Evolutionary conservation across 2,888 invertebrate genomes (phyloP), one percentile per base, ranked within the genome.

Genomic region (Dastarcus helophoroides): DNA sequence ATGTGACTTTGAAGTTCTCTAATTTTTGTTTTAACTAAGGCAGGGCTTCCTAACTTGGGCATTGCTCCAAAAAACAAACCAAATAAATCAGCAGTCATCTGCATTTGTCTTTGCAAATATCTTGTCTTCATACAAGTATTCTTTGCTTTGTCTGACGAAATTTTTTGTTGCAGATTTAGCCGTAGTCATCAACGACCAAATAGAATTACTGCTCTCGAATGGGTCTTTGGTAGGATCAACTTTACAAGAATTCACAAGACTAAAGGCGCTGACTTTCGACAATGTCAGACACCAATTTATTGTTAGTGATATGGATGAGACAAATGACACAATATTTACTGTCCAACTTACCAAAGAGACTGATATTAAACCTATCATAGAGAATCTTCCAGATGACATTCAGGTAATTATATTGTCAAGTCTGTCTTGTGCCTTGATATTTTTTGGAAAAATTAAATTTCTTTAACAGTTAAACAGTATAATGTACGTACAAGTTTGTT

Each of bases 141-240:
- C n/a, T n/a, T n/a, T n/a, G n/a, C n/a, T n/a, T n/a, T n/a, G n/a
- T n/a, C n/a, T n/a, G n/a, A n/a, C n/a, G n/a, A n/a, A n/a, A n/a
- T n/a, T n/a, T n/a, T 42, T 63, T 56, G 57, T 76, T 75, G 4
- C 71, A 84, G 84, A 83, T 55, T 62, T 80, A 42, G 82, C 81
- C n/a, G 71, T 82, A 28, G 76, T 76, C n/a, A 66, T 72, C n/a
- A 70, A 69, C 42, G 66, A 71, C 41, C 69, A 74, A 60, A 65
- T 84, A 43, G 67, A 78, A 51, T 76, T 83, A 47, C 69, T 76
- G 36, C 55, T 66, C 39, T 54, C 53, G 12, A 65, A 71, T 39
- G 70, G 69, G 46, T 61, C 63, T 2, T 44, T 63, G 28, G 51
- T 62, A n/a, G 62, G 66, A 26, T 65, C 67, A 30, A 69, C 71